Evolutionary conservation across 2,888 invertebrate species (phyloP), one percentile per base, ranked within the genome.

Genomic region (Drosophila siamana): DNA sequence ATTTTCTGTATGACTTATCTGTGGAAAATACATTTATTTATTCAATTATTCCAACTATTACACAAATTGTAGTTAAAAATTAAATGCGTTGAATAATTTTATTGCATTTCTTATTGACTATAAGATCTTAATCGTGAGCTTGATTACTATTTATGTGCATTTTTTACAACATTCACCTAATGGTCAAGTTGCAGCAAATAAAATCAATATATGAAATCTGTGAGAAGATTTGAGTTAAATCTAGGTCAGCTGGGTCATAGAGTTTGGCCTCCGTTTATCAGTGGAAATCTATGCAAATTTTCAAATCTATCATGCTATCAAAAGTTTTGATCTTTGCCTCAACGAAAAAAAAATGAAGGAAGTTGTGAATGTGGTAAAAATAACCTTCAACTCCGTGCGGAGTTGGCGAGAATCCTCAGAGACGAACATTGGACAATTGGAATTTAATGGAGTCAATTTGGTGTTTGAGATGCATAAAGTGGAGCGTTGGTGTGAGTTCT

Each of bases 391-490:
- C 56, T 60, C 56, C 56, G 22, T 19, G 48, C 11, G 15, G 46
- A 24, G n/a, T 28, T 22, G 40, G 28, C 51, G 65, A 40, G 16
- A 55, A 24, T 55, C 68, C 67, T 15, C 24, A 28, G 66, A 62
- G 70, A 65, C 41, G 65, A 70, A 60, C 70, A 66, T 86, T 73
- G 80, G 72, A 86, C 88, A 85, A 88, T 85, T 88, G 85, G 89
- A 85, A 89, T 85, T 85, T 85, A 85, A 85, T 85, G 85, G 85
- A 89, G 89, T 85, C 85, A 85, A 85, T 85, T 85, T 83, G 83
- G 88, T 74, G 88, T 74, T 79, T 78, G 82, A 81, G 78, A 86
- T 88, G 83, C 84, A 84, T 84, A 84, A 86, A 84, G 76, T 88
- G 78, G 85, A 78, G 84, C 66, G 54, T 74, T 69, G 74, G 75